Evolutionary conservation across 2,797 vertebrate genomes (phyloP).

Genomic region (Cryptoprocta ferox): DNA sequence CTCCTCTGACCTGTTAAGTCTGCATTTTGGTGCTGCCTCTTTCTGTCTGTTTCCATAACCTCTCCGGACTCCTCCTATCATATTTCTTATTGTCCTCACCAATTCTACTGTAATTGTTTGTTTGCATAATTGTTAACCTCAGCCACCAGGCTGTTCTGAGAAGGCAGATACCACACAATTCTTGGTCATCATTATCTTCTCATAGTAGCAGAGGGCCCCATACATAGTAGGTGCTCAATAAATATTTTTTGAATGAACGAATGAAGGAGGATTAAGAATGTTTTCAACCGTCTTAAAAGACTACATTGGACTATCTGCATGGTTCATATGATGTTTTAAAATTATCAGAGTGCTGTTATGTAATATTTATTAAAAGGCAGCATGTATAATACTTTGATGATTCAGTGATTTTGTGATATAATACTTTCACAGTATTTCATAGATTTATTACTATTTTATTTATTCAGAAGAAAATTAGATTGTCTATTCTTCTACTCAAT

Average conservation of each 20-base stretch:
- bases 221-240: neutral
- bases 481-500: neutral
- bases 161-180: neutral
- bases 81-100: neutral
- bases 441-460: neutral
- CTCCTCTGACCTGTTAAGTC: neutral
- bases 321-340: neutral
- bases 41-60: neutral
- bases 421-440: neutral
- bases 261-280: neutral
- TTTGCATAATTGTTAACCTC: neutral
- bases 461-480: neutral
- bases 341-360: neutral
- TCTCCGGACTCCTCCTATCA: accelerated
- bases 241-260: neutral
- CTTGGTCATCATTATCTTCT: neutral
- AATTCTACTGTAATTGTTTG: neutral
- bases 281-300: neutral
- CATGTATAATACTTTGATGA: neutral
- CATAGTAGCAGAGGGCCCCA: too few relatives aligned
- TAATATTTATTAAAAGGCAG: neutral
- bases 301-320: neutral
- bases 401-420: neutral
- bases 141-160: neutral
- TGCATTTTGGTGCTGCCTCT: neutral